phyloP scores from a whole-genome alignment of 2,888 invertebrate species.

The Clanis bilineata region DNA sequence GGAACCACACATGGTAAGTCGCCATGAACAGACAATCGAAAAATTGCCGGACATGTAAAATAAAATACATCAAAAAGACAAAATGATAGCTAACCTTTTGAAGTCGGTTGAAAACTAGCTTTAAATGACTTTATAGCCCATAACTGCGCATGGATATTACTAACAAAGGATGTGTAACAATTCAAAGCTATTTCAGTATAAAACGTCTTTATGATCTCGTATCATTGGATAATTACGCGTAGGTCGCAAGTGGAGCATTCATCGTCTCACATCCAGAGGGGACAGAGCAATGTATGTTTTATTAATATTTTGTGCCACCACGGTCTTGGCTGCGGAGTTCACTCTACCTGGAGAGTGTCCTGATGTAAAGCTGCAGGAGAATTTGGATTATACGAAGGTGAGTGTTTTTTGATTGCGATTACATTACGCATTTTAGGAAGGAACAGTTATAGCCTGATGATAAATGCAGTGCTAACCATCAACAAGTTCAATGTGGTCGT shows the following conservation, averaged over 20 bases:
- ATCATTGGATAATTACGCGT: constrained; percentile 72
- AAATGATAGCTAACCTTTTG: no score
- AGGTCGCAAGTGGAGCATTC: constrained; percentile 37
- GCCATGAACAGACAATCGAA: no score
- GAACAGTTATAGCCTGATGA: no score
- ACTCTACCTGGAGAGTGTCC: constrained; percentile 69
- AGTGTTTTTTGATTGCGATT: constrained; percentile 20
- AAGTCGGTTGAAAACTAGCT: no score
- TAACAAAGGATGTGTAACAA: constrained; percentile 15
- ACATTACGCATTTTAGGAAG: neutral
- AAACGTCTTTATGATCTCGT: constrained; percentile 47
- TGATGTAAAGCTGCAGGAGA: constrained; percentile 62
- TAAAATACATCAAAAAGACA: neutral
- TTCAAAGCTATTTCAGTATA: constrained; percentile 21
- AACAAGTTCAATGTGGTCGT: no score
- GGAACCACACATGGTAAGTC: no score
- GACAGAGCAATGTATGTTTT: constrained; percentile 43
- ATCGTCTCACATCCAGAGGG: neutral
- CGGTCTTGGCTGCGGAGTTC: constrained; percentile 52
- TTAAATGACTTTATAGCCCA: neutral
- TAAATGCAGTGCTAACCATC: no score
- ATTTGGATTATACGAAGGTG: constrained; percentile 68
- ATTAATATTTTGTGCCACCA: constrained; percentile 39
- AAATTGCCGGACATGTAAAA: no score
- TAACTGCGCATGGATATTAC: constrained; percentile 2